These are phyloP conservation scores for Listrodromus nycthemerus DNA, from an alignment of 2,888 invertebrate species.

Conservation along the genomic window DNA sequence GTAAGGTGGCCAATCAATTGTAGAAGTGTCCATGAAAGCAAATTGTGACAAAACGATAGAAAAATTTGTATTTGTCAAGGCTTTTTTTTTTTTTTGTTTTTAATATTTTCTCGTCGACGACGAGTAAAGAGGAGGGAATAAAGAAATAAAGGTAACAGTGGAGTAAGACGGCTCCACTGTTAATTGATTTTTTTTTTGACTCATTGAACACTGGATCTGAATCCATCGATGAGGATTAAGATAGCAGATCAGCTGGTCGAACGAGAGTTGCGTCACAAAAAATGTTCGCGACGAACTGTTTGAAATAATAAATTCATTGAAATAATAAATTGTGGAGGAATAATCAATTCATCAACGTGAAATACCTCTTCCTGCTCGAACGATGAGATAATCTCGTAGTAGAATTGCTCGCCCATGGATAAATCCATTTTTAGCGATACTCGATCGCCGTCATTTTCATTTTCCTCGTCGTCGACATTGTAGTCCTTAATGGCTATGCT, in stretches of 20 bases:
- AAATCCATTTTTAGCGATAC: slow-evolving; percentile 81
- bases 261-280: too few relatives aligned
- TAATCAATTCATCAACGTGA: background rate
- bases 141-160: slow-evolving; percentile 50
- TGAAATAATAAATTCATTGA: too few relatives aligned
- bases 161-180: background rate
- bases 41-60: background rate
- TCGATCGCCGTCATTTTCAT: slow-evolving; percentile 74
- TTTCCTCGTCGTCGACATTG: slow-evolving; percentile 73
- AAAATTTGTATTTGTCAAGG: background rate
- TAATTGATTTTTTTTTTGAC: background rate
- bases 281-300: too few relatives aligned
- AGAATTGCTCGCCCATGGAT: slow-evolving; percentile 82
- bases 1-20: background rate
- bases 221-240: background rate
- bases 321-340: background rate
- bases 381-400: slow-evolving; percentile 83
- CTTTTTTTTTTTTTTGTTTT: too few relatives aligned
- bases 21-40: background rate
- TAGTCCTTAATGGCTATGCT: slow-evolving; percentile 82
- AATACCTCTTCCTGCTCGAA: slow-evolving; percentile 83
- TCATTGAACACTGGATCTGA: background rate
- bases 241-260: too few relatives aligned
- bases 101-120: too few relatives aligned
- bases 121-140: slow-evolving; percentile 53